A percentile compares a stretch with the other conserved stretches of the same genome.
phyloP scores from a whole-genome alignment of 2,113 vertebrate species.

The Campylorhamphus procurvoides region DNA sequence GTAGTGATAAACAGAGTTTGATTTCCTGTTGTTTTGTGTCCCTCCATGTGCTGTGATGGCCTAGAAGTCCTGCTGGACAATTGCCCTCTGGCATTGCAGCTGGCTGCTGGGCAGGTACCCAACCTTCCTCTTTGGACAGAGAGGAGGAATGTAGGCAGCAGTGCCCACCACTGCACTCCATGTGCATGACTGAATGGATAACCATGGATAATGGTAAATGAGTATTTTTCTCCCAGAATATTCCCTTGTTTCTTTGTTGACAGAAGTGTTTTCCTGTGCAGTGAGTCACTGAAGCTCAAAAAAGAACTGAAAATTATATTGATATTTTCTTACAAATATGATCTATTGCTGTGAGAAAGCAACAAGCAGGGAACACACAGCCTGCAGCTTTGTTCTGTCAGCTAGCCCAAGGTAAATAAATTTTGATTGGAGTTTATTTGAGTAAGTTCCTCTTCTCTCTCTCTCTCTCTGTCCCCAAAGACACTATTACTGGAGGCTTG shows the following conservation, averaged over 20 bases:
- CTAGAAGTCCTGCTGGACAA: not conserved
- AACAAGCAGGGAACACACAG: not conserved
- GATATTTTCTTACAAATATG: not conserved
- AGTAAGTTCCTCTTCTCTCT: not conserved
- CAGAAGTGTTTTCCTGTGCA: not conserved
- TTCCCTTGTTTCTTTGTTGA: not conserved
- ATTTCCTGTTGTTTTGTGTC: not conserved
- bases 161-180: accelerated
- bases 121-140: not conserved
- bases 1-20: not conserved
- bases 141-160: not conserved
- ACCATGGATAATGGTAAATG: not conserved
- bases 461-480: not conserved
- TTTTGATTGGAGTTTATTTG: not conserved
- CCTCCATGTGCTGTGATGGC: not conserved
- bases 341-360: not conserved
- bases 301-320: not conserved
- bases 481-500: not conserved
- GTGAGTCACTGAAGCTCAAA: not conserved
- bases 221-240: not conserved
- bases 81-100: not conserved
- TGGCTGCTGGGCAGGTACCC: not conserved
- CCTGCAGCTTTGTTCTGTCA: not conserved
- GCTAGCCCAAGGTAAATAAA: not conserved
- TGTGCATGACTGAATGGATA: not conserved